phyloP scores from a whole-genome alignment of 2,888 invertebrate species.

The Steinernema carpocapsae region DNA sequence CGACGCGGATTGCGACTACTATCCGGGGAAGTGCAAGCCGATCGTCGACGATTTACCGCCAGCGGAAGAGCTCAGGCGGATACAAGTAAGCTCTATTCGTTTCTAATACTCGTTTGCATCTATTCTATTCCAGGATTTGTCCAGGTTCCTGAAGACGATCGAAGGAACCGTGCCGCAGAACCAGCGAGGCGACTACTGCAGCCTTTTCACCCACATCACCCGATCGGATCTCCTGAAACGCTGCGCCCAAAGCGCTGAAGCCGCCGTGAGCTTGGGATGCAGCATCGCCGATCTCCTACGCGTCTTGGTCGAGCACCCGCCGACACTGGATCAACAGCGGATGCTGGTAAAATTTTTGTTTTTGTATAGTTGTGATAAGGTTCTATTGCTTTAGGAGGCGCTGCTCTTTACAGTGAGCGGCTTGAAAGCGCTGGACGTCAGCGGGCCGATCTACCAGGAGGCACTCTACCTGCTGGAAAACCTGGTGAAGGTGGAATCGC shows the following conservation, averaged over 20 bases:
- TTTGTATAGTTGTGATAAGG: background rate
- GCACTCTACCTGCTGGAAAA: conserved; percentile 96
- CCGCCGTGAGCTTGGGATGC: conserved; percentile 3
- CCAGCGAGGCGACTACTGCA: background rate
- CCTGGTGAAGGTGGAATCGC: conserved; percentile 93
- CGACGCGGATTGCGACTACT: background rate
- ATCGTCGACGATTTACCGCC: conserved; percentile 10
- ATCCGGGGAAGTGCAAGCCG: conserved; percentile 8
- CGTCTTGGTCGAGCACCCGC: background rate
- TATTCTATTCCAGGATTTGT: background rate
- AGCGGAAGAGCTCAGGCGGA: conserved; percentile 1
- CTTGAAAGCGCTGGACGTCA: conserved; percentile 87
- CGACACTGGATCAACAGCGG: background rate
- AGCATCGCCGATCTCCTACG: conserved; percentile 25
- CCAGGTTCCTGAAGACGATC: background rate
- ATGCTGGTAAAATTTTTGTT: background rate
- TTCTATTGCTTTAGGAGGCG: conserved; percentile 69
- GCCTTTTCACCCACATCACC: background rate
- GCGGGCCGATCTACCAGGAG: conserved; percentile 93
- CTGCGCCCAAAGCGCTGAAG: background rate
- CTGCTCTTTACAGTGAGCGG: conserved; percentile 93
- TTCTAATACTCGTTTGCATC: background rate
- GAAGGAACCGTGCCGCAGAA: background rate
- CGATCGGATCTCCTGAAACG: background rate
- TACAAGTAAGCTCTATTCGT: background rate